Evolutionary conservation across 1,140 invertebrate species (phyloP).

Genomic region (Drosophila carrolli): DNA sequence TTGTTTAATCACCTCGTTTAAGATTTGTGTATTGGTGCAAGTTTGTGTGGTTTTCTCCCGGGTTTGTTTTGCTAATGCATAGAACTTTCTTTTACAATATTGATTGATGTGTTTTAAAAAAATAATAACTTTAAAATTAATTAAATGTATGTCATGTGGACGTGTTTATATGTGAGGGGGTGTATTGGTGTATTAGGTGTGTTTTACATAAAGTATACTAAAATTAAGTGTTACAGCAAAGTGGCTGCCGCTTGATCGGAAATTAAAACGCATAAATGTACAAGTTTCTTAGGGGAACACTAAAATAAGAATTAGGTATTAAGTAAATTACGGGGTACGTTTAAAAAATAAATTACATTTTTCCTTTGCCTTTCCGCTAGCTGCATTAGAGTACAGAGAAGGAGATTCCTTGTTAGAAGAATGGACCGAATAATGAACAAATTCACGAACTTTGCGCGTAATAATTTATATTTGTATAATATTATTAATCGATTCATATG

Average conservation of each 20-base stretch:
- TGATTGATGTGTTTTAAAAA: conserved; percentile 61
- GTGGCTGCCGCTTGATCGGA: conserved; percentile 32
- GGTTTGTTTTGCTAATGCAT: conserved; percentile 39
- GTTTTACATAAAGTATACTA: conserved; percentile 59
- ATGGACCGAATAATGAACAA: conserved; percentile 46
- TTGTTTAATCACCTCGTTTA: conserved; percentile 51
- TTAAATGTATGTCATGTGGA: conserved; percentile 64
- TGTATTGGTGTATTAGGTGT: conserved; percentile 23
- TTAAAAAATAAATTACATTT: conserved; percentile 63
- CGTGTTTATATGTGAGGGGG: conserved; percentile 33
- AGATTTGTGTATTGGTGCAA: conserved; percentile 60
- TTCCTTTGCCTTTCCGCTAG: conserved; percentile 36
- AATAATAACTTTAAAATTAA: conserved; percentile 80
- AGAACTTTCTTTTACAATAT: conserved; percentile 61
- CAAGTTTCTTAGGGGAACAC: conserved; percentile 47
- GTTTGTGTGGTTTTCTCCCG: conserved; percentile 35
- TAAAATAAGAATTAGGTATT: conserved; percentile 48
- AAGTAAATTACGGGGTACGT: conserved; percentile 50
- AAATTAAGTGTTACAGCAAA: conserved; percentile 71
- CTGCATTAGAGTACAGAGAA: conserved; percentile 40
- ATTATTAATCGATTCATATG: conserved; percentile 66
- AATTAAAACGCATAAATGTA: conserved; percentile 63
- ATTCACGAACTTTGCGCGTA: conserved; percentile 50
- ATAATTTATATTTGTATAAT: conserved; percentile 67
- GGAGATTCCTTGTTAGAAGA: conserved; percentile 44